Evolutionary conservation across 1,140 invertebrate genomes (phyloP), one percentile per base, ranked within the genome.

Genomic region (Rhopalosiphum maidis): DNA sequence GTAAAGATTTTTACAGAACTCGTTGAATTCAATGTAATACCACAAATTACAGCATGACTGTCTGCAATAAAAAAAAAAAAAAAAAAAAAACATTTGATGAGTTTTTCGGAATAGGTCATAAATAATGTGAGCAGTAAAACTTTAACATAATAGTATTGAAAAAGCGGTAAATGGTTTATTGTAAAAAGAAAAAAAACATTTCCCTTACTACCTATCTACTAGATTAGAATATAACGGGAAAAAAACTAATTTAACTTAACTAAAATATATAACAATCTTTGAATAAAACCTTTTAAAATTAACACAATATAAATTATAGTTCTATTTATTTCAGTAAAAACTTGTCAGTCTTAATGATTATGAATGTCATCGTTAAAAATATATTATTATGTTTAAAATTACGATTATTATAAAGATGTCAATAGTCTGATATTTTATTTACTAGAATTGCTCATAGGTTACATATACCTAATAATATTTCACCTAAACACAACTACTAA

Each of bases 131-230:
- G 37, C 22, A 9, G 23, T 37, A 25, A 90, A 90, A 90, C 88
- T 90, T 90, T 90, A 83, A 90, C 37, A 25, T 23, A n/a, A 77
- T 77, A 21, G 88, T 90, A 90, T 90, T 90, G 88, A 60, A 90
- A 90, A 41, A 90, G 51, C 6, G 41, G 1, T 37, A 54, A 55
- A 54, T 55, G 54, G 88, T 90, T 90, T 55, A 89, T 90, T 41
- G 51, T 55, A 90, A 41, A 21, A 54, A 55, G 41, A 37, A 54
- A 55, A 15, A 90, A 89, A 37, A 54, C 48, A 30, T 55, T 90
- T 41, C 5, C 37, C 30, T 1, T 37, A 35, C 41, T 46, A 46
- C 11, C 35, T 55, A 90, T 90, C 37, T 7, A 88, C 35, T 54
- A 41, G 8, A 55, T 90, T 23, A 60, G 11, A 90, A 41, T 41